Percentiles rank a stretch among this genome's conserved stretches.
phyloP scores from a whole-genome alignment of 2,113 vertebrate species.

The Fukomys damarensis region DNA sequence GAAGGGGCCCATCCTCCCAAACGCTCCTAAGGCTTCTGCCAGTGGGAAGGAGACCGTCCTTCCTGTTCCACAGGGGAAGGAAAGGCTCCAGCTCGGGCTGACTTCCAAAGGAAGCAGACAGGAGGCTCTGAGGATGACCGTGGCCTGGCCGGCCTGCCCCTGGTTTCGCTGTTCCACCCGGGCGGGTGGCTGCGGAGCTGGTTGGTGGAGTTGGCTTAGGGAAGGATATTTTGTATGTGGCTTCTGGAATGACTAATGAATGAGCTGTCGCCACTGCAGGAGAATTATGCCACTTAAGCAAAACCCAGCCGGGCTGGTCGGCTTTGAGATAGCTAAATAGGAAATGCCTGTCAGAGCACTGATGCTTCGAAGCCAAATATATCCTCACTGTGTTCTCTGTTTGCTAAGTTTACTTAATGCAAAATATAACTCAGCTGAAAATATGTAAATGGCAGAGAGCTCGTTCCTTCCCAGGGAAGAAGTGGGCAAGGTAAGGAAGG shows the following conservation, averaged over 20 bases:
- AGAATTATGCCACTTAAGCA: slow-evolving; percentile 91
- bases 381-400: slow-evolving; percentile 87
- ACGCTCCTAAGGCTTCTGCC: slow-evolving; percentile 25
- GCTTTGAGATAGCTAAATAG: slow-evolving; percentile 89
- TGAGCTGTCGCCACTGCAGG: slow-evolving; percentile 87
- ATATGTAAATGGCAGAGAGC: slow-evolving; percentile 86
- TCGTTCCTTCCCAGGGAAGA: slow-evolving; percentile 80
- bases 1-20: not conserved
- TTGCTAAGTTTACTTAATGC: slow-evolving; percentile 89
- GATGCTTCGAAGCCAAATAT: slow-evolving; percentile 90
- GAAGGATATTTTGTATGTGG: slow-evolving; percentile 87
- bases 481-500: slow-evolving; percentile 74
- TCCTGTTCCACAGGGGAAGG: slow-evolving; percentile 60
- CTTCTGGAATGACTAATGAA: slow-evolving; percentile 89
- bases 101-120: slow-evolving; percentile 78
- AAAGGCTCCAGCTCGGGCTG: slow-evolving; percentile 69
- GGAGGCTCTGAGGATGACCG: slow-evolving; percentile 82
- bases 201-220: slow-evolving; percentile 86
- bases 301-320: slow-evolving; percentile 83
- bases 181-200: slow-evolving; percentile 80
- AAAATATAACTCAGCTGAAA: slow-evolving; percentile 89
- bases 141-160: slow-evolving; percentile 65
- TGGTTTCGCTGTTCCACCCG: slow-evolving; percentile 84
- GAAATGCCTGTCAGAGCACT: slow-evolving; percentile 90
- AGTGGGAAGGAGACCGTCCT: slow-evolving; percentile 46